phyloP scores from a whole-genome alignment of 1,140 invertebrate genomes.

The Notospermus geniculatus region DNA sequence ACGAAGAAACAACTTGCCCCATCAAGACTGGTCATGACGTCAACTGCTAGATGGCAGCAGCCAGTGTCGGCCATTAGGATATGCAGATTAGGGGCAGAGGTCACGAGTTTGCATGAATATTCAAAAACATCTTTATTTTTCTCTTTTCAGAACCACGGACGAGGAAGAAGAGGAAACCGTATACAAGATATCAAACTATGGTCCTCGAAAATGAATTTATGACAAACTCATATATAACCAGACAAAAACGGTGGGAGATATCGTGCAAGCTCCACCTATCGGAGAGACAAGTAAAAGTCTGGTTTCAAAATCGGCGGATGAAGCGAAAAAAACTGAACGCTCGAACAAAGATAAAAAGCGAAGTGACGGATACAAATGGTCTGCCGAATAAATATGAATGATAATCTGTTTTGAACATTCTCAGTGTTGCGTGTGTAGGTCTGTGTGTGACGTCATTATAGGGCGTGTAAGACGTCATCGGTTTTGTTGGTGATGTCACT shows the following conservation, averaged over 20 bases:
- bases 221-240: conserved; percentile 66
- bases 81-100: no score
- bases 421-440: no score
- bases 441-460: no score
- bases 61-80: no score
- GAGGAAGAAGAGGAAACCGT: conserved; percentile 77
- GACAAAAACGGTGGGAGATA: conserved; percentile 81
- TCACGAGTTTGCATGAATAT: no score
- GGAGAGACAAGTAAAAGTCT: conserved; percentile 77
- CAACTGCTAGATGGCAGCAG: no score
- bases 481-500: no score
- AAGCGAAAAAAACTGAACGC: conserved; percentile 88
- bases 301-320: conserved; percentile 93
- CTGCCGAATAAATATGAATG: no score
- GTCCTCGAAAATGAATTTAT: conserved; percentile 68
- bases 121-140: not conserved
- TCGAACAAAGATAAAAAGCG: conserved; percentile 24
- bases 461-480: no score
- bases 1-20: no score
- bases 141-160: conserved; percentile 49
- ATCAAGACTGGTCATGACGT: no score
- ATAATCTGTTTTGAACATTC: no score
- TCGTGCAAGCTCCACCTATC: conserved; percentile 84
- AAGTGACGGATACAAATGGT: not conserved
- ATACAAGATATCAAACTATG: conserved; percentile 83